Evolutionary conservation across 2,888 invertebrate genomes (phyloP).

Genomic region (Drosophila multiciliata): DNA sequence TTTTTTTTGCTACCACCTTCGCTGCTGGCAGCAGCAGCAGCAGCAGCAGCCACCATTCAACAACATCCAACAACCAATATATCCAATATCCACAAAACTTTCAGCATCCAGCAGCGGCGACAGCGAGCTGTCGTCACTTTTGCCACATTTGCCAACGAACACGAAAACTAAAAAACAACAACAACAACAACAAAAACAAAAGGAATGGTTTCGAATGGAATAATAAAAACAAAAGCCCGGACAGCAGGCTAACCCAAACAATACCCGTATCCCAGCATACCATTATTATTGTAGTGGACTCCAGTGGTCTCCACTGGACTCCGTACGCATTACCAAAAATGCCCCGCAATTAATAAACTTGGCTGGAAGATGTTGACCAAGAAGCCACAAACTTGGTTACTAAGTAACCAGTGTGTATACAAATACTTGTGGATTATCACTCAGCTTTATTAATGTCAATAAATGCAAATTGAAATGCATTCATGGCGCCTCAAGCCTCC

Average conservation of each 20-base stretch:
- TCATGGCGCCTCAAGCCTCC: slow-evolving; percentile 35
- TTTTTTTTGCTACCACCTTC: slow-evolving; percentile 47
- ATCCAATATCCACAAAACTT: slow-evolving; percentile 29
- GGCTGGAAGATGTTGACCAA: background rate
- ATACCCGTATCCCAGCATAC: slow-evolving; percentile 8
- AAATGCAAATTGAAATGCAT: slow-evolving; percentile 73
- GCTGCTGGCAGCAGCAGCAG: slow-evolving; percentile 28
- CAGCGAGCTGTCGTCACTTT: slow-evolving; percentile 54
- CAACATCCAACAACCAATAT: slow-evolving; percentile 15
- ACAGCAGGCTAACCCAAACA: slow-evolving; percentile 23
- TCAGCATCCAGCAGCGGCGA: slow-evolving; percentile 45
- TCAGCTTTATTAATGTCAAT: slow-evolving; percentile 50
- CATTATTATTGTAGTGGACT: slow-evolving; percentile 37
- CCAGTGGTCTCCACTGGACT: background rate
- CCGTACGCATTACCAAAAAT: slow-evolving; percentile 7
- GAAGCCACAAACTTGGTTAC: slow-evolving; percentile 34
- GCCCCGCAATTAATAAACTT: slow-evolving; percentile 23
- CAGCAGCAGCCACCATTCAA: slow-evolving; percentile 23
- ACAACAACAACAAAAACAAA: slow-evolving; percentile 20
- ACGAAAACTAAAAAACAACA: slow-evolving; percentile 14
- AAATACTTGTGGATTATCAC: slow-evolving; percentile 21
- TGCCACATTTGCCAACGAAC: slow-evolving; percentile 42
- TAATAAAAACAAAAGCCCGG: slow-evolving; percentile 33
- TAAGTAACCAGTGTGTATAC: slow-evolving; percentile 22
- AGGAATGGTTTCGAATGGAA: background rate